Evolutionary conservation across 2,888 invertebrate species (phyloP).

Genomic region (Netelia fuscicornis): DNA sequence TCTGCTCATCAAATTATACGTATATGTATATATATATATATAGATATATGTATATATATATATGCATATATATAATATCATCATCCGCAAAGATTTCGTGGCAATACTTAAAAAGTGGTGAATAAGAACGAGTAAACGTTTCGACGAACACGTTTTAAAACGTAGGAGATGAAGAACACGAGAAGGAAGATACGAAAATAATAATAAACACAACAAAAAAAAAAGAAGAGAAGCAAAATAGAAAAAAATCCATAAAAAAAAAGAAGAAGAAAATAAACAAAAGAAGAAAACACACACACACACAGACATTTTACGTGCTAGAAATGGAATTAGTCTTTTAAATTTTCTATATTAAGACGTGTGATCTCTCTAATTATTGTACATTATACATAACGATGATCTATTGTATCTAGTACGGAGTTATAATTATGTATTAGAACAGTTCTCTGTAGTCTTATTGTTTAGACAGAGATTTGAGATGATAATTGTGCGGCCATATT

Average conservation of each 20-base stretch:
- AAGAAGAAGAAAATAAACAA: slow-evolving; percentile 3
- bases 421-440: slow-evolving; percentile 79
- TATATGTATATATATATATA: slow-evolving; percentile 51
- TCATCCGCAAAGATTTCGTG: slow-evolving; percentile 78
- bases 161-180: slow-evolving; percentile 21
- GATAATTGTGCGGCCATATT: slow-evolving; percentile 84
- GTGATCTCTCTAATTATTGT: slow-evolving; percentile 85
- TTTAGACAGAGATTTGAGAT: slow-evolving; percentile 77
- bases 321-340: slow-evolving; percentile 82
- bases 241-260: neutral
- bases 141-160: slow-evolving; percentile 46
- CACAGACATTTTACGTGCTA: slow-evolving; percentile 80
- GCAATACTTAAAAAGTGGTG: slow-evolving; percentile 80
- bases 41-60: slow-evolving; percentile 59
- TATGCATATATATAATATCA: slow-evolving; percentile 58
- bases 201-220: neutral
- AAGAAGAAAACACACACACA: slow-evolving; percentile 28
- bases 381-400: slow-evolving; percentile 75
- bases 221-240: neutral
- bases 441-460: slow-evolving; percentile 74
- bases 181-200: neutral
- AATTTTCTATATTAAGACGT: slow-evolving; percentile 84
- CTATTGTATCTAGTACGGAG: slow-evolving; percentile 80
- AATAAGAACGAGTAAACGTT: slow-evolving; percentile 45
- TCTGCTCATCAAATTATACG: slow-evolving; percentile 78